Percentiles rank a stretch among this genome's conserved stretches.
Conservation (phyloP, 2,888 invertebrate species). For the Taphrorychus bicolor region DNA sequence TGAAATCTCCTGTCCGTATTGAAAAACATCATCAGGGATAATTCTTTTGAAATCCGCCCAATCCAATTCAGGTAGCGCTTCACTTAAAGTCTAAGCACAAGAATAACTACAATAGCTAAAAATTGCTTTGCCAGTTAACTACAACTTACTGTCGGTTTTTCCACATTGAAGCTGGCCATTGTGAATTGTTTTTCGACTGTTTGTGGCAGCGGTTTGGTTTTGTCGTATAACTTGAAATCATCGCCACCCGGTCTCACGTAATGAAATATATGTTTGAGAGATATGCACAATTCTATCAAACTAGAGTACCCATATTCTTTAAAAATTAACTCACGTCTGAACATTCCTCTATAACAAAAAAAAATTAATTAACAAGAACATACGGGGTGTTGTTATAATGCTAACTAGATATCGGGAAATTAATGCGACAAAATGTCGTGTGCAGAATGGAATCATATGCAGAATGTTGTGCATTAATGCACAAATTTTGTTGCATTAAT, state of each 20-base stretch:
- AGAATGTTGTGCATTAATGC: too few species aligned
- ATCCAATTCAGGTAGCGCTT: conserved; percentile 34
- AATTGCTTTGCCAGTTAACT: neutral
- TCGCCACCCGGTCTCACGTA: conserved; percentile 49
- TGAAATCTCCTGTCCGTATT: conserved; percentile 45
- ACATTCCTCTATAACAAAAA: conserved; percentile 48
- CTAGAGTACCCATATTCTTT: conserved; percentile 51
- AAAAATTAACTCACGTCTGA: conserved; percentile 49
- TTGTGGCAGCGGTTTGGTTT: conserved; percentile 47
- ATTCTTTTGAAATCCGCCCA: conserved; percentile 41
- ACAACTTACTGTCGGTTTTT: neutral
- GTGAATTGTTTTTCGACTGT: conserved; percentile 41
- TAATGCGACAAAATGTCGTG: too few species aligned
- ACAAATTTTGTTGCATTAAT: too few species aligned
- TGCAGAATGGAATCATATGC: too few species aligned
- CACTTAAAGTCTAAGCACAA: neutral
- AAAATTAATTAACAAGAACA: too few species aligned
- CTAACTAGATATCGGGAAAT: too few species aligned
- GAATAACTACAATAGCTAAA: neutral
- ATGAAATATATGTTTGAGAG: conserved; percentile 52
- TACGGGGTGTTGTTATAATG: too few species aligned
- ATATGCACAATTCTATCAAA: conserved; percentile 53
- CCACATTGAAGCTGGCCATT: conserved; percentile 40
- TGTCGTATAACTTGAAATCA: conserved; percentile 56
- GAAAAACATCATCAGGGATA: conserved; percentile 48